Evolutionary conservation across 2,113 vertebrate species (phyloP).

Genomic region (Jaculus jaculus): DNA sequence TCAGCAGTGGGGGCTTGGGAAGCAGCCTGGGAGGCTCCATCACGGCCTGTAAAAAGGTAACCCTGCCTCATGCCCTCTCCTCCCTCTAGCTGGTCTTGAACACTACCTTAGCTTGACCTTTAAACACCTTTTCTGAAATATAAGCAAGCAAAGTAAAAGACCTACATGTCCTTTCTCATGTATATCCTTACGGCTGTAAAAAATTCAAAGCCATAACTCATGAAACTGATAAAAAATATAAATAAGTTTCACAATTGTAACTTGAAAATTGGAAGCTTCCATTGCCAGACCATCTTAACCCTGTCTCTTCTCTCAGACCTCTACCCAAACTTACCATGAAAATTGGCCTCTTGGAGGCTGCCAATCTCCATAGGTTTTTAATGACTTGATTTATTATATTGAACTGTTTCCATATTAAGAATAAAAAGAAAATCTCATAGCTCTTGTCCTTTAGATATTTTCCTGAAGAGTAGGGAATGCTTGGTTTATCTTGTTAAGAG

Average conservation of each 20-base stretch:
- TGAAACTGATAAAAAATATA: conserved; percentile 1
- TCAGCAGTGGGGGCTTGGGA: conserved; percentile 83
- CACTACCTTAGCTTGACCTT: not conserved
- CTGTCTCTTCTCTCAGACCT: rapidly evolving
- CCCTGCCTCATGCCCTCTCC: not conserved
- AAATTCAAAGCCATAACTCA: not conserved
- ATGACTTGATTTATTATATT: not conserved
- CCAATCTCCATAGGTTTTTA: not conserved
- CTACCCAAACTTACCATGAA: not conserved
- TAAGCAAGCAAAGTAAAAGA: not conserved
- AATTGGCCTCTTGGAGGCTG: not conserved
- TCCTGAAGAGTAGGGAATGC: not conserved
- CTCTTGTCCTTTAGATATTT: not conserved
- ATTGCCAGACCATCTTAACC: not conserved
- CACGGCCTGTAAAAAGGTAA: conserved; percentile 97
- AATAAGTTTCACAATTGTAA: not conserved
- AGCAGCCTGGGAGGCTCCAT: conserved; percentile 88
- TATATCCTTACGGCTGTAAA: not conserved
- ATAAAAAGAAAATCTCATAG: not conserved
- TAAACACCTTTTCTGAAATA: not conserved
- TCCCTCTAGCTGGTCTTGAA: not conserved
- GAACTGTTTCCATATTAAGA: not conserved
- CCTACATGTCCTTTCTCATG: not conserved
- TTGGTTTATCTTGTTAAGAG: not conserved
- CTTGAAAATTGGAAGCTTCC: not conserved